These are phyloP conservation scores for Mormoops blainvillei DNA, from an alignment of 2,113 vertebrate species.

Conservation along the genomic window DNA sequence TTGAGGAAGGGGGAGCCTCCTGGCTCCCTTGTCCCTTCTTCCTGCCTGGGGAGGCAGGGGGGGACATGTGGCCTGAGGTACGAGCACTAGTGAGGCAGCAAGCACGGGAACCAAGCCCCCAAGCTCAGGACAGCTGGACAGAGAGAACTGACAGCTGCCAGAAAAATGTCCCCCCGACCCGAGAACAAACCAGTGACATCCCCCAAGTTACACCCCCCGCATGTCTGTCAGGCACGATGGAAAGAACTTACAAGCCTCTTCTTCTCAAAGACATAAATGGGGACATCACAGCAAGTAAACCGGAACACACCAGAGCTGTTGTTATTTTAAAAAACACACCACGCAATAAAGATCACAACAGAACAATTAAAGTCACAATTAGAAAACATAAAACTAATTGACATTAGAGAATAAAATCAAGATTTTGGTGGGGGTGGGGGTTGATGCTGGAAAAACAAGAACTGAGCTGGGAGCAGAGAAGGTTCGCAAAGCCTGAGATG, in stretches of 20 bases:
- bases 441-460: not conserved
- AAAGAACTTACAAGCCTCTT: not conserved
- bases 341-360: not conserved
- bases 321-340: not conserved
- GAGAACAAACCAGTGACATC: rapidly evolving
- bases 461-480: not conserved
- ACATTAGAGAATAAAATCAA: not conserved
- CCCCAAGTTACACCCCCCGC: not conserved
- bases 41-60: not conserved
- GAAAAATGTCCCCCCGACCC: rapidly evolving
- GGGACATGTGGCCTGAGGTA: not conserved
- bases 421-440: not conserved
- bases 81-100: not conserved
- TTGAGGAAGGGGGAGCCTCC: not conserved
- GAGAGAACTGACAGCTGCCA: not conserved
- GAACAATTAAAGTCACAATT: not conserved
- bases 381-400: not conserved
- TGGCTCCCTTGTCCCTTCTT: not conserved
- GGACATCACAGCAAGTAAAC: too few relatives aligned
- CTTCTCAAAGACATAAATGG: not conserved
- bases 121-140: not conserved
- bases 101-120: not conserved
- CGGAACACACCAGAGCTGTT: not conserved
- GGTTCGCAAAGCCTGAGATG: not conserved
- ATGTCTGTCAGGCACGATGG: rapidly evolving